Percentiles rank a stretch among this genome's conserved stretches.
phyloP scores from a whole-genome alignment of 2,797 vertebrate species.

The Muraenolepis orangiensis region DNA sequence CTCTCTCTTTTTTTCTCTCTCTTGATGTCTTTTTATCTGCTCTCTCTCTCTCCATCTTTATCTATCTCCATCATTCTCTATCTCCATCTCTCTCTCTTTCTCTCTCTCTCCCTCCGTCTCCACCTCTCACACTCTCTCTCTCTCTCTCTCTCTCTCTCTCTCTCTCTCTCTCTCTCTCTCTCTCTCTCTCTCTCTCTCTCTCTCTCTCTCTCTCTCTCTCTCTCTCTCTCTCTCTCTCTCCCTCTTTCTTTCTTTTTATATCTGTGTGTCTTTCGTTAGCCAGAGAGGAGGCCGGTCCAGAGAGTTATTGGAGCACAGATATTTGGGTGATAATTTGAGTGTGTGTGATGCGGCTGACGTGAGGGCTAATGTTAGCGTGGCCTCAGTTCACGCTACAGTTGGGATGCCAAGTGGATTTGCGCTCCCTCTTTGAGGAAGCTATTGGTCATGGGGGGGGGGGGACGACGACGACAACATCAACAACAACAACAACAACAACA shows the following conservation, averaged over 20 bases:
- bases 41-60: not conserved
- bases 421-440: slow-evolving; percentile 56
- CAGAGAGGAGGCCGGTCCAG: slow-evolving; percentile 42
- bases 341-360: slow-evolving; percentile 46
- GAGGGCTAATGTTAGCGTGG: slow-evolving; percentile 61
- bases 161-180: not conserved
- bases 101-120: not conserved
- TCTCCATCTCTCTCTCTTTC: not conserved
- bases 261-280: slow-evolving; percentile 21
- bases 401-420: slow-evolving; percentile 64
- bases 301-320: slow-evolving; percentile 71
- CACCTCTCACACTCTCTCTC: not conserved
- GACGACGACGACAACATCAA: no score
- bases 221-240: slow-evolving; percentile 4
- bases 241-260: slow-evolving; percentile 5
- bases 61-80: not conserved
- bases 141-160: not conserved
- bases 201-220: slow-evolving; percentile 5
- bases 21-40: no score
- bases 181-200: not conserved
- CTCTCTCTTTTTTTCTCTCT: not conserved
- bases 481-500: slow-evolving; percentile 41
- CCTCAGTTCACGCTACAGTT: slow-evolving; percentile 73
- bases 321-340: slow-evolving; percentile 66
- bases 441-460: slow-evolving; percentile 55